Evolutionary conservation across 2,797 vertebrate species (phyloP).

Genomic region (Pseudotriccus pelzelni): DNA sequence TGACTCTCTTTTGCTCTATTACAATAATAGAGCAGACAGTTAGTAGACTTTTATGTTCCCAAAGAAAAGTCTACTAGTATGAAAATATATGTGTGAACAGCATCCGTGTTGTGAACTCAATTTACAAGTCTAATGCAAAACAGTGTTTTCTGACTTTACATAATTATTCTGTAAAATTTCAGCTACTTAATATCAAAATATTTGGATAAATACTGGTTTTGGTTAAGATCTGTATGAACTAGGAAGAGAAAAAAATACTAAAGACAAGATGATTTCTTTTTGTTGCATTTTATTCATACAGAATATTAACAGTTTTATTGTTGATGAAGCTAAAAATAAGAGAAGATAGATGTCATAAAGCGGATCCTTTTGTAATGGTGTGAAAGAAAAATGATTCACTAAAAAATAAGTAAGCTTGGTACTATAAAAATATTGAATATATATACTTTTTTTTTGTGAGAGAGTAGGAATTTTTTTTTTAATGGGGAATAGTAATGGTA

Average conservation of each 20-base stretch:
- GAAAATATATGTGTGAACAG: not conserved
- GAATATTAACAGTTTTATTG: not conserved
- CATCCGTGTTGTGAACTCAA: not conserved
- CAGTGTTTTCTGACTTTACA: not conserved
- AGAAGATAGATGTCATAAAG: conserved; percentile 23
- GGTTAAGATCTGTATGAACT: not conserved
- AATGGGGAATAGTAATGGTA: not conserved
- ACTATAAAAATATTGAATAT: conserved; percentile 31
- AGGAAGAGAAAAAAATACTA: not conserved
- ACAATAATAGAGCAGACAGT: not conserved
- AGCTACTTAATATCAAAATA: not conserved
- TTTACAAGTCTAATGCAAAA: not conserved
- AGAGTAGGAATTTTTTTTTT: not conserved
- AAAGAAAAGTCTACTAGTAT: not conserved
- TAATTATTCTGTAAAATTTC: conserved; percentile 13
- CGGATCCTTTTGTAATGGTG: not conserved
- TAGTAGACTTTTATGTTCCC: not conserved
- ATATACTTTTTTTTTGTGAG: not conserved
- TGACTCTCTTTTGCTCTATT: not conserved
- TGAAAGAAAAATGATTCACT: conserved; percentile 44
- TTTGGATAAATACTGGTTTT: not conserved
- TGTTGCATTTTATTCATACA: conserved; percentile 3
- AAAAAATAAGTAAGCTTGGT: conserved; percentile 30
- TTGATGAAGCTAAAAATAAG: conserved; percentile 24
- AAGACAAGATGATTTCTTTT: not conserved